Evolutionary conservation across 1,140 invertebrate species (phyloP).

Genomic region (Heliconius hermathena): DNA sequence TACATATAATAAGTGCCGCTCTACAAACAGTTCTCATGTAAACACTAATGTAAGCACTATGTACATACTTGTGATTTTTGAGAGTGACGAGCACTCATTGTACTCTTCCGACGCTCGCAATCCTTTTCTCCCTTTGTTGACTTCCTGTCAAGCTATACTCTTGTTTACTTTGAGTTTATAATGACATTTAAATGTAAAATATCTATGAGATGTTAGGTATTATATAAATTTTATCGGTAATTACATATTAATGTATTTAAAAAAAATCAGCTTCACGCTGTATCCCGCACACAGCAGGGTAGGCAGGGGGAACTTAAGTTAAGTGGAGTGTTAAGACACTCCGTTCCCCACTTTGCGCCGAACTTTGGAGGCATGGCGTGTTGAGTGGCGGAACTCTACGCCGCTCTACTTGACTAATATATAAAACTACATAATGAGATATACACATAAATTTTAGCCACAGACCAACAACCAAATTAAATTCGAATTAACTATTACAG

Average conservation of each 20-base stretch:
- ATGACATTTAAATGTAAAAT: neutral
- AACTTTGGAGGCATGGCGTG: no score
- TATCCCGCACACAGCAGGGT: no score
- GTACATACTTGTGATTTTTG: slow-evolving; percentile 24
- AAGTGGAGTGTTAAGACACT: no score
- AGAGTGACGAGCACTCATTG: slow-evolving; percentile 20
- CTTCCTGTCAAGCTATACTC: slow-evolving; percentile 7
- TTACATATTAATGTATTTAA: neutral
- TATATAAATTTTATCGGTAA: neutral
- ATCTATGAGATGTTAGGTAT: neutral
- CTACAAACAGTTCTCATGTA: neutral
- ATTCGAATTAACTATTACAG: no score
- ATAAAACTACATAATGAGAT: neutral
- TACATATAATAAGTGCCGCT: neutral
- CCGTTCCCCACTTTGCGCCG: no score
- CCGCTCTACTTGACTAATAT: neutral
- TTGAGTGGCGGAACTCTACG: no score
- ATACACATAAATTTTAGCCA: no score
- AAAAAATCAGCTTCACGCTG: no score
- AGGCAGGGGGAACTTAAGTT: no score
- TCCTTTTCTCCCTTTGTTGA: slow-evolving; percentile 22
- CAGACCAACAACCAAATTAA: no score
- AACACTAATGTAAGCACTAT: slow-evolving; percentile 13
- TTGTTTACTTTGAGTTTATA: neutral
- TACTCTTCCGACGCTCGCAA: slow-evolving; percentile 15